Evolutionary conservation across 2,888 invertebrate genomes (phyloP), one percentile per base, ranked within the genome.

Genomic region (Phania funesta): DNA sequence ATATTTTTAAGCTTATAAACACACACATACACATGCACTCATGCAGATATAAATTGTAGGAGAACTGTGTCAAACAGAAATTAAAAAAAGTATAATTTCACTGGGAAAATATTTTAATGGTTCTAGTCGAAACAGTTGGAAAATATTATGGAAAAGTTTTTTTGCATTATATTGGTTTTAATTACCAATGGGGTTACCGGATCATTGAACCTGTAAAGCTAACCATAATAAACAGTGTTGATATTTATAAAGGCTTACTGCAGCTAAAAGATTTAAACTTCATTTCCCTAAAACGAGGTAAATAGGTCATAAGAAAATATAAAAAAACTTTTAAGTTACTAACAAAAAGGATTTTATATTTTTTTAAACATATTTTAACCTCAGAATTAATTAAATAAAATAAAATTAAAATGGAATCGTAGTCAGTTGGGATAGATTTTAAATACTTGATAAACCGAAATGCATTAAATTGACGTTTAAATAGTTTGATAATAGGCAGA

Each of bases 31-130:
- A 24, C 26, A n/a, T n/a, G 7, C 35, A 35, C 22, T 8, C 3
- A 16, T 52, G 41, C 64, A 18, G 3, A 60, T 6, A 11, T 54
- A 46, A 9, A 22, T 64, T 50, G 26, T 8, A 22, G 48, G 32
- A 65, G 71, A 80, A 71, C 64, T 76, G 60, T 80, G 70, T 76
- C 76, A 80, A 80, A 80, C 76, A 44, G 6, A 67, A 65, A 46
- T 74, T 52, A 24, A 44, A 58, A 35, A 65, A 44, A 44, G 16
- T 13, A 38, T 2, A 50, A 26, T 56, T 60, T 54, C 29, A 68
- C 41, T 68, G 20, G 56, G 32, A 22, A 56, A 70, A 29, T 13
- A 35, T 54, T 46, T 56, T 46, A 26, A 64, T 64, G n/a, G 13
- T 35, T 65, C 18, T 46, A 54, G 41, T 41, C 11, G 29, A 50